phyloP scores from a whole-genome alignment of 1,140 invertebrate species.

The Neodiprion lecontei region DNA sequence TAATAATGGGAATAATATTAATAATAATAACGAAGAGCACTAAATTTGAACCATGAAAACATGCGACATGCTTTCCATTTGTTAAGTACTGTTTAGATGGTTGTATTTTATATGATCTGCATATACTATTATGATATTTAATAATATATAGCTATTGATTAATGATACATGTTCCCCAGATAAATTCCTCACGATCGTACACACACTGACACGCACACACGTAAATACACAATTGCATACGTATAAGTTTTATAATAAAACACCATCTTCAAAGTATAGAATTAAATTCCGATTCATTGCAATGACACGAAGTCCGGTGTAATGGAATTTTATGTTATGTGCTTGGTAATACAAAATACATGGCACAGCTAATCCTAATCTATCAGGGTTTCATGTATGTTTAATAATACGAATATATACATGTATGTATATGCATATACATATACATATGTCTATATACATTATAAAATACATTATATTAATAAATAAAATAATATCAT shows the following conservation, averaged over 20 bases:
- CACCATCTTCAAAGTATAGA: not conserved
- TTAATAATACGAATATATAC: conserved; percentile 41
- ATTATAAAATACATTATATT: conserved; percentile 54
- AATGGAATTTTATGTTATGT: not conserved
- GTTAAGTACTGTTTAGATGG: conserved; percentile 4
- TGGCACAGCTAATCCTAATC: conserved; percentile 46
- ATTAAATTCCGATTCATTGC: not conserved
- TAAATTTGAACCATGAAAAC: not conserved
- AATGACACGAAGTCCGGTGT: not conserved
- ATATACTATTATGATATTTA: not conserved
- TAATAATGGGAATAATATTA: not conserved
- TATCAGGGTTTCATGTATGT: conserved; percentile 55
- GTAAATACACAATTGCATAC: no score
- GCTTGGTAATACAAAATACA: not conserved
- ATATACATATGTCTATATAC: conserved; percentile 46
- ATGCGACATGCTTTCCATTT: conserved; percentile 4
- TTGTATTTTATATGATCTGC: conserved; percentile 5
- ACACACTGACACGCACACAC: no score
- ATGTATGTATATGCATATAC: conserved; percentile 40
- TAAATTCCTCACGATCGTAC: not conserved
- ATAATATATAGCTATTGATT: not conserved
- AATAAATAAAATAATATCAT: conserved; percentile 57
- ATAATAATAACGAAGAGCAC: not conserved
- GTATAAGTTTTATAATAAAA: not conserved
- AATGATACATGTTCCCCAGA: conserved; percentile 5